A percentile compares a stretch with the other conserved stretches of the same genome.
phyloP scores from a whole-genome alignment of 2,113 vertebrate species.

The Triplophysa siluroides region DNA sequence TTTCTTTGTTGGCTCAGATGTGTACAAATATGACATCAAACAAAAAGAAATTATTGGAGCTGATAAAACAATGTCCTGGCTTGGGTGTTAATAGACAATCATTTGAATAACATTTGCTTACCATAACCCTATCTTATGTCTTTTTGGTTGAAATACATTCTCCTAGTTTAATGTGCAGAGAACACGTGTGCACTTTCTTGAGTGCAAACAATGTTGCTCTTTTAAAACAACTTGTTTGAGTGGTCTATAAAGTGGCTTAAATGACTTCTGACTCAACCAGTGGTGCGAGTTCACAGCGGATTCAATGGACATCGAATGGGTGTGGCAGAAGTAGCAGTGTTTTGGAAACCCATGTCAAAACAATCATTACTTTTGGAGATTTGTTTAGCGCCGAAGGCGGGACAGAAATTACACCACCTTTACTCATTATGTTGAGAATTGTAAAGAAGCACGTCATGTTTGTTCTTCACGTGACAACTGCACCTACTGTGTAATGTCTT shows the following conservation, averaged over 20 bases:
- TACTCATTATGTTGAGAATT: background rate
- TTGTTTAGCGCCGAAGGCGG: background rate
- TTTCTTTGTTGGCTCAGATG: slow-evolving; percentile 72
- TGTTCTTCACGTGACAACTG: background rate
- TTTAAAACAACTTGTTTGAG: background rate
- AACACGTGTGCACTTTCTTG: background rate
- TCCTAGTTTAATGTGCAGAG: too few species aligned
- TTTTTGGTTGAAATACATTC: too few species aligned
- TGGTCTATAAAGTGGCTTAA: background rate
- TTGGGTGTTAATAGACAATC: slow-evolving; percentile 66
- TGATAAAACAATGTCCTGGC: slow-evolving; percentile 73
- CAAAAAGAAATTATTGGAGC: slow-evolving; percentile 62
- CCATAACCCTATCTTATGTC: background rate
- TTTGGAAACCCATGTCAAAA: background rate
- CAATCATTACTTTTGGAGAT: background rate
- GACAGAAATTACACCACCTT: background rate
- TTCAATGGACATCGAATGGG: background rate
- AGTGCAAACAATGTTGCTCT: background rate
- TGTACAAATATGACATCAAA: slow-evolving; percentile 68
- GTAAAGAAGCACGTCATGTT: background rate
- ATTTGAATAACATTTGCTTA: background rate
- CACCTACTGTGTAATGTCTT: background rate
- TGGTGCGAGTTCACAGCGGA: background rate
- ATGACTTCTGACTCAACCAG: background rate
- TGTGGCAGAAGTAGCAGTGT: too few species aligned